These are phyloP conservation scores for Zaprionus lineosus DNA, from an alignment of 2,888 invertebrate species.

Conservation along the genomic window DNA sequence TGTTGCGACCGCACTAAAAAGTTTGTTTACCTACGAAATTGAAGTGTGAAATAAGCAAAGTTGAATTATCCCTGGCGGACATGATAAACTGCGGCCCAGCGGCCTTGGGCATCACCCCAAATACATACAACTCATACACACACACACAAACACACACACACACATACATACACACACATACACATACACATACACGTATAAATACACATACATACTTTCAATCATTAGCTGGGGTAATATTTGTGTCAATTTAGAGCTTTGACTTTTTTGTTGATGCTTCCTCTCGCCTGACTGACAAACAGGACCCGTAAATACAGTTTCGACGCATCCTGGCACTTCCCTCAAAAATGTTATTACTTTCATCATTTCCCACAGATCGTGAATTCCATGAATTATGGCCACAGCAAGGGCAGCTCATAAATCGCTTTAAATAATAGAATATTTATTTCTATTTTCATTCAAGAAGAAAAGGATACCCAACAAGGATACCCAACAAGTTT, in stretches of 20 bases:
- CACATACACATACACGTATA: background rate
- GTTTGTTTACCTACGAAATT: slow-evolving; percentile 80
- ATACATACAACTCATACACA: background rate
- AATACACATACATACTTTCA: background rate
- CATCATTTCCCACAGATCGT: slow-evolving; percentile 14
- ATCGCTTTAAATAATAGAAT: too few relatives aligned
- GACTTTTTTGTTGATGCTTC: slow-evolving; percentile 43
- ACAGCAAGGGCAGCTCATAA: too few relatives aligned
- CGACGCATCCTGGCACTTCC: slow-evolving; percentile 10
- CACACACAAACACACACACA: background rate
- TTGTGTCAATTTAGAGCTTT: slow-evolving; percentile 69
- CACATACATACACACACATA: slow-evolving; percentile 4
- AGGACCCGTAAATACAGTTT: slow-evolving; percentile 40
- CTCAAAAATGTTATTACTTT: slow-evolving; percentile 49
- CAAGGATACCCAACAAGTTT: too few relatives aligned
- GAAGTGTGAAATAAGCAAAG: slow-evolving; percentile 80
- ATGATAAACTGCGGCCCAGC: slow-evolving; percentile 73
- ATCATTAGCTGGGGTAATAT: slow-evolving; percentile 53
- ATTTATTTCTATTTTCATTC: too few relatives aligned
- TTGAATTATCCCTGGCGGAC: slow-evolving; percentile 80
- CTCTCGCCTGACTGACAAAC: slow-evolving; percentile 10
- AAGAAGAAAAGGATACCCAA: too few relatives aligned
- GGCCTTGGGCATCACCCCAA: slow-evolving; percentile 23
- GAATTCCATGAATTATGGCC: too few relatives aligned
- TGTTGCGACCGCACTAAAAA: slow-evolving; percentile 45